Evolutionary conservation across 1,140 invertebrate genomes (phyloP), one percentile per base, ranked within the genome.

Genomic region (Tribolium castaneum): DNA sequence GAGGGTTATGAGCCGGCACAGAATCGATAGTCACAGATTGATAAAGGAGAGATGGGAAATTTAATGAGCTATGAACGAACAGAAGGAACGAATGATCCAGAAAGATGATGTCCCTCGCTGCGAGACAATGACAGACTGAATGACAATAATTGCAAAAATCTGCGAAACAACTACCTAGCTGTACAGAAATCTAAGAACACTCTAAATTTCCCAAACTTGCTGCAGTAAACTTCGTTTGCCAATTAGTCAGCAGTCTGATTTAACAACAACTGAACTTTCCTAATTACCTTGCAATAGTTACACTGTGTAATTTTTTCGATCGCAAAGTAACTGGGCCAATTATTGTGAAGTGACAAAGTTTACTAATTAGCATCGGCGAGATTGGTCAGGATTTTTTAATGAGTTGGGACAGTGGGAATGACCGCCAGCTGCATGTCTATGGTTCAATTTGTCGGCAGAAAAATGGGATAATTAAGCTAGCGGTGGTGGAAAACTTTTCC

Each of bases 1-100:
- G 54, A 75, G 72, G 66, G 78, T 77, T 80, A 80, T 80, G 78
- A 77, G 49, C 70, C 76, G 77, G 70, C 50, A 76, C 71, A 50
- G 70, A 82, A 82, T 83, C 83, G 79, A 81, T 82, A 81, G 77
- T 80, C 79, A 82, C 80, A 82, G 80, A 82, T 83, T 84, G 82
- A 84, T 84, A 84, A 83, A 81, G 80, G 72, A 83, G 79, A 84
- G 78, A 83, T 82, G 82, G 78, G 77, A 83, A 84, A 83, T 70
- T 81, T 83, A 84, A 83, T 84, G 83, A 83, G 74, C 77, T 82
- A 83, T 84, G 81, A 84, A 84, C 75, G 81, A 82, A 83, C 79
- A 83, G 80, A 80, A 80, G 81, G 70, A 82, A 80, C 75, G 81
- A 83, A 83, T 84, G 82, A 76, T 71, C 80, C 79, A 81, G 82